Conservation (phyloP, 2,888 invertebrate genomes). For the Nephrotoma flavescens region DNA sequence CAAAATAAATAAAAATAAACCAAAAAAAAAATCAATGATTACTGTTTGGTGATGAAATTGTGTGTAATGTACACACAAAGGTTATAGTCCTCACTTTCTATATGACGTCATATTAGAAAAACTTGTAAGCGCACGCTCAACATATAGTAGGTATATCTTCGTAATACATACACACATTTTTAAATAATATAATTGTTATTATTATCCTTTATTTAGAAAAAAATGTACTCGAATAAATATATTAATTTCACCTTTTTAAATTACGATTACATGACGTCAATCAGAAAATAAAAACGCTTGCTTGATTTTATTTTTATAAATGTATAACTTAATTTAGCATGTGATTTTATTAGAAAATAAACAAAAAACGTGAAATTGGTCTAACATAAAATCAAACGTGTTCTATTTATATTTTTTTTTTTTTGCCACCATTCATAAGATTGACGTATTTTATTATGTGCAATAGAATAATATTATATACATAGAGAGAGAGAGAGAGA, state of each 20-base stretch:
- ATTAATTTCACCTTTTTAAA: background rate
- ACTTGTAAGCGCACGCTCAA: background rate
- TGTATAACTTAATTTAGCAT: background rate
- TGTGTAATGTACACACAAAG: background rate
- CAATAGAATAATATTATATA: background rate
- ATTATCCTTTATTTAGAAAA: background rate
- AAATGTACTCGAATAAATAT: background rate
- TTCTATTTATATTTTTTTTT: background rate
- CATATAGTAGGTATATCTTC: background rate
- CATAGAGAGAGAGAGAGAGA: background rate
- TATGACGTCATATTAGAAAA: background rate
- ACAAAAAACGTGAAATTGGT: slow-evolving; percentile 1
- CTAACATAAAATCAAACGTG: slow-evolving; percentile 1
- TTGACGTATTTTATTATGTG: background rate
- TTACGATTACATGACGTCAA: slow-evolving; percentile 1
- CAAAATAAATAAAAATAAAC: background rate
- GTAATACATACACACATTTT: background rate
- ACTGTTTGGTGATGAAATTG: background rate
- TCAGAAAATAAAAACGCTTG: background rate
- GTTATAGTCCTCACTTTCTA: background rate
- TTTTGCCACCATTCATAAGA: background rate
- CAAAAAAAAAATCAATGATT: background rate
- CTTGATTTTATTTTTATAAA: background rate
- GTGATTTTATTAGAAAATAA: background rate
- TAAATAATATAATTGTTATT: background rate